Percentiles rank a stretch among this genome's conserved stretches.
These are phyloP conservation scores for Epizoanthus fatuus DNA, from an alignment of 92 coral and sea anemone genomes.

Conservation along the genomic window DNA sequence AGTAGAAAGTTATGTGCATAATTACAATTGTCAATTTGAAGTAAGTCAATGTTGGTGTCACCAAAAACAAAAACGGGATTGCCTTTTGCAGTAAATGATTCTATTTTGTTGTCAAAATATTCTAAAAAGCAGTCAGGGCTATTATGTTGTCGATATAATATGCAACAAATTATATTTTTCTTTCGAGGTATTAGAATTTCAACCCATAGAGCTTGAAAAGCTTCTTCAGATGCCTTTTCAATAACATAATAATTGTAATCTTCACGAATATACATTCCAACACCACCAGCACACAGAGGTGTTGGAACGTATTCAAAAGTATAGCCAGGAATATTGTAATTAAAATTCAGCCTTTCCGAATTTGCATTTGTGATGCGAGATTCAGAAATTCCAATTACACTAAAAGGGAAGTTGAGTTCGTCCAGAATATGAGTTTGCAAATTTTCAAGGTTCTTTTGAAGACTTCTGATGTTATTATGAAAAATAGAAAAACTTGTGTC, in stretches of 20 bases:
- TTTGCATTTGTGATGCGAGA: not conserved
- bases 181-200: conserved; percentile 6
- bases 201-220: too few species aligned
- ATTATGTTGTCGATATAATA: conserved; percentile 30
- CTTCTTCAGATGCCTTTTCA: not conserved
- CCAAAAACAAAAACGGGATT: not conserved
- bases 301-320: conserved; percentile 35
- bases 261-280: conserved; percentile 12
- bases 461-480: too few species aligned
- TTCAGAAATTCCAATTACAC: not conserved
- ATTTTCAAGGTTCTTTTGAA: not conserved
- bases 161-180: conserved; percentile 10
- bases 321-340: conserved; percentile 26
- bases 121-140: not conserved
- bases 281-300: conserved; percentile 27
- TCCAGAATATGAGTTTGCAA: conserved; percentile 1
- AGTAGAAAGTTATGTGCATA: conserved; percentile 35
- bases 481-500: too few species aligned
- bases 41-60: conserved; percentile 9
- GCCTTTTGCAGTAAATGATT: not conserved
- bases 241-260: conserved; percentile 6
- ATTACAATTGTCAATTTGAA: not conserved
- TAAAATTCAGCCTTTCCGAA: not conserved
- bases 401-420: not conserved
- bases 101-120: conserved; percentile 7